A percentile compares a stretch with the other conserved stretches of the same genome.
These are phyloP conservation scores for Tineola bisselliella DNA, from an alignment of 2,888 invertebrate species.

Conservation along the genomic window DNA sequence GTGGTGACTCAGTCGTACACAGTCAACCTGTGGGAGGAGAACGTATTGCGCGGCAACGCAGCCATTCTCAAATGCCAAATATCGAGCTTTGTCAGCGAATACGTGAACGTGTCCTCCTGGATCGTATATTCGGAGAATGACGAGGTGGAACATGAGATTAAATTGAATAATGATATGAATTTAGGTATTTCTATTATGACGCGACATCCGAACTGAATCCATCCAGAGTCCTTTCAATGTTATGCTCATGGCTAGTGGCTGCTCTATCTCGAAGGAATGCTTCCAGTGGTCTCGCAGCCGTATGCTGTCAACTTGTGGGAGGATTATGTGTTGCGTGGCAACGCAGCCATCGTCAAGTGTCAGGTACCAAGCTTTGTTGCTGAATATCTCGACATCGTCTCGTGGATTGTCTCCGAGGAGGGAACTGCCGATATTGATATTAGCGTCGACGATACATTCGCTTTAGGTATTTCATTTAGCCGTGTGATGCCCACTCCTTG, in stretches of 20 bases:
- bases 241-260: no score
- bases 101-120: conserved; percentile 77
- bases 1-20: conserved; percentile 82
- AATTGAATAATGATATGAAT: conserved; percentile 49
- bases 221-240: no score
- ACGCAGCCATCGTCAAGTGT: conserved; percentile 91
- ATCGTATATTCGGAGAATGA: conserved; percentile 74
- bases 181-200: conserved; percentile 37
- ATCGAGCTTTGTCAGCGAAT: conserved; percentile 82
- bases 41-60: conserved; percentile 80
- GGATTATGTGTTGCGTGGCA: conserved; percentile 89
- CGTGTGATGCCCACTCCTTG: background rate
- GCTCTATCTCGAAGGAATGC: no score
- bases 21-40: conserved; percentile 81
- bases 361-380: conserved; percentile 93
- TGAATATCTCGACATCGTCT: conserved; percentile 86
- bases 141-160: conserved; percentile 52
- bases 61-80: conserved; percentile 84
- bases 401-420: conserved; percentile 85
- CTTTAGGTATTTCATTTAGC: conserved; percentile 39
- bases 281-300: conserved; percentile 89
- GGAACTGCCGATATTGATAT: conserved; percentile 39
- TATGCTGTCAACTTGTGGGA: conserved; percentile 93
- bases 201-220: no score
- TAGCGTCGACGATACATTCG: conserved; percentile 38